These are phyloP conservation scores for Entelurus aequoreus DNA, from an alignment of 2,113 vertebrate genomes.

Conservation along the genomic window DNA sequence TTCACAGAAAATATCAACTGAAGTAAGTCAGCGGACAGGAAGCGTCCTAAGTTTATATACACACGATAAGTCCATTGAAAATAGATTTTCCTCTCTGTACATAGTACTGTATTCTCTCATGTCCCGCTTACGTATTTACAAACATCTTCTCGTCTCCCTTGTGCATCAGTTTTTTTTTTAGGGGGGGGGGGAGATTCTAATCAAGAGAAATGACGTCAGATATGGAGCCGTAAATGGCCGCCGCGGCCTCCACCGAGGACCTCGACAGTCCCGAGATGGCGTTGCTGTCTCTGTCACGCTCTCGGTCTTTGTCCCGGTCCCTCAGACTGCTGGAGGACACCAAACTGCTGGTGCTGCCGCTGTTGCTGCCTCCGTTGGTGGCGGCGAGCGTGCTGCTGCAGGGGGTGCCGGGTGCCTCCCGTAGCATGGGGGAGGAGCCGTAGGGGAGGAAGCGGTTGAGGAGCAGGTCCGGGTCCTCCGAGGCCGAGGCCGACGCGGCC, in stretches of 20 bases:
- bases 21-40: slow-evolving; percentile 88
- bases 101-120: slow-evolving; percentile 76
- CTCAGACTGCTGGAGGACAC: slow-evolving; percentile 90
- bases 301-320: slow-evolving; percentile 82
- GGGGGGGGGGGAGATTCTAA: slow-evolving; percentile 62
- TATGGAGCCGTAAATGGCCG: slow-evolving; percentile 91
- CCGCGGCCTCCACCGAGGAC: slow-evolving; percentile 78
- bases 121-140: slow-evolving; percentile 70
- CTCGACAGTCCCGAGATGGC: slow-evolving; percentile 74
- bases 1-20: slow-evolving; percentile 86
- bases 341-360: slow-evolving; percentile 92
- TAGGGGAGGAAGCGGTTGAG: slow-evolving; percentile 91
- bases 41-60: slow-evolving; percentile 97
- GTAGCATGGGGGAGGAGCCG: slow-evolving; percentile 87
- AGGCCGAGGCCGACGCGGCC: slow-evolving; percentile 79
- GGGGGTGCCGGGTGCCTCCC: slow-evolving; percentile 86
- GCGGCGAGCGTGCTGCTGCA: slow-evolving; percentile 78
- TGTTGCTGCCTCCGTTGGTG: slow-evolving; percentile 83
- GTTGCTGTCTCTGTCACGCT: slow-evolving; percentile 76
- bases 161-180: slow-evolving; percentile 55
- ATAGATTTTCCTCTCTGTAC: slow-evolving; percentile 99
- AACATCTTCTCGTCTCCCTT: slow-evolving; percentile 45
- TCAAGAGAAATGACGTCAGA: slow-evolving; percentile 97
- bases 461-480: slow-evolving; percentile 93
- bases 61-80: slow-evolving; percentile 99